Conservation (phyloP, 2,888 invertebrate genomes). For the Tenthredo amoena region DNA sequence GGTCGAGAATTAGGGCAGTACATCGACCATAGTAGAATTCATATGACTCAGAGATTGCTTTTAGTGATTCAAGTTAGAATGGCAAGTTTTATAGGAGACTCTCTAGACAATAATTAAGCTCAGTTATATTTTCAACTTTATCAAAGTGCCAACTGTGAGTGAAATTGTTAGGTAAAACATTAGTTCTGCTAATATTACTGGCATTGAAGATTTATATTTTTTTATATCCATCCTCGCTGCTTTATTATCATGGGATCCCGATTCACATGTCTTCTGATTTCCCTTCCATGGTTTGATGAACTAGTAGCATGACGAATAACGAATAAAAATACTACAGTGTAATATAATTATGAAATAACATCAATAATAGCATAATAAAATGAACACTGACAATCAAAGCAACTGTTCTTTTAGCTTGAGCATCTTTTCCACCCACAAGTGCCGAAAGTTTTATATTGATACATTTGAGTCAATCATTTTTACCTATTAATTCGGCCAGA, state of each 20-base stretch:
- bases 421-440: background rate
- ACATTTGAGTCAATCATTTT: conserved; percentile 2
- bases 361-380: background rate
- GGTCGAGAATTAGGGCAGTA: background rate
- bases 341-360: conserved; percentile 14
- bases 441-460: background rate
- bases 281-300: conserved; percentile 38
- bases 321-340: conserved; percentile 14
- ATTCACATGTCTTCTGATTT: conserved; percentile 50
- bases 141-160: background rate
- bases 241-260: conserved; percentile 37
- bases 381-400: conserved; percentile 29
- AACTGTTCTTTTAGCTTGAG: conserved; percentile 28
- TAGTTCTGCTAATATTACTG: conserved; percentile 13
- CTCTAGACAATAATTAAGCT: background rate
- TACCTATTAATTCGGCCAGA: conserved; percentile 44
- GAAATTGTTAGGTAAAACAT: background rate
- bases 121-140: background rate
- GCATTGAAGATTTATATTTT: background rate
- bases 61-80: background rate
- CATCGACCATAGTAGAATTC: background rate
- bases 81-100: background rate
- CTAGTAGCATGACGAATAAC: conserved; percentile 42
- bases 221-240: conserved; percentile 12
- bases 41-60: background rate